Percentiles rank a stretch among this genome's conserved stretches.
Conservation (phyloP, 2,113 vertebrate genomes). For the Phrynosoma platyrhinos region DNA sequence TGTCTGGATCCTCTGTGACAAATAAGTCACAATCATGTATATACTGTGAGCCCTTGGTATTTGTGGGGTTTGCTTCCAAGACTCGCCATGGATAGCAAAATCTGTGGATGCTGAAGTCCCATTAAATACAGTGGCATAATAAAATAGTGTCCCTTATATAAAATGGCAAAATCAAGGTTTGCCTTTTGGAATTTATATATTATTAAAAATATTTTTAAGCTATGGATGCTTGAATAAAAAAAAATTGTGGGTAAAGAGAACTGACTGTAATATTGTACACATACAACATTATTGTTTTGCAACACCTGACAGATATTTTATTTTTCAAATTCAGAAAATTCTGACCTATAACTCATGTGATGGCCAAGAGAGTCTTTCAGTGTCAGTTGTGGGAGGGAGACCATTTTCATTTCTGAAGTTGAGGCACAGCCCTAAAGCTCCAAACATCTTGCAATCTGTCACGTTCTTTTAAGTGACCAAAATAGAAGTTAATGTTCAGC, state of each 20-base stretch:
- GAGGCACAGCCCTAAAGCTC: neutral
- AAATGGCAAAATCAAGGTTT: too few species aligned
- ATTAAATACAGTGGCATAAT: too few species aligned
- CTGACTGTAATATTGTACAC: too few species aligned
- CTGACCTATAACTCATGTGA: neutral
- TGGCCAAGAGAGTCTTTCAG: neutral
- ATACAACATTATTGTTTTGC: neutral
- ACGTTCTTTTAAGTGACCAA: neutral
- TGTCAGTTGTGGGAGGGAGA: neutral
- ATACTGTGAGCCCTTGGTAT: neutral
- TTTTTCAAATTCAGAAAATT: neutral
- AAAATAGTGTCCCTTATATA: too few species aligned
- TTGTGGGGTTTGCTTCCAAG: neutral
- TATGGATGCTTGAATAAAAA: too few species aligned
- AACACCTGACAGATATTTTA: neutral
- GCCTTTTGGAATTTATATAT: too few species aligned
- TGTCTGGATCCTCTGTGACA: neutral
- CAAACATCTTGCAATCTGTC: neutral
- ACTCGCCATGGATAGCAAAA: too few species aligned
- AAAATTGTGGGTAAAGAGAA: too few species aligned
- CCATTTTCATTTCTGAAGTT: neutral
- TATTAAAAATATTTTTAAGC: too few species aligned
- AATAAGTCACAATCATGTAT: neutral
- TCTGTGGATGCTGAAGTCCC: too few species aligned
- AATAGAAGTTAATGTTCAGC: slow-evolving; percentile 50